Evolutionary conservation across 1,140 invertebrate species (phyloP).

Genomic region (Reticulitermes speratus): DNA sequence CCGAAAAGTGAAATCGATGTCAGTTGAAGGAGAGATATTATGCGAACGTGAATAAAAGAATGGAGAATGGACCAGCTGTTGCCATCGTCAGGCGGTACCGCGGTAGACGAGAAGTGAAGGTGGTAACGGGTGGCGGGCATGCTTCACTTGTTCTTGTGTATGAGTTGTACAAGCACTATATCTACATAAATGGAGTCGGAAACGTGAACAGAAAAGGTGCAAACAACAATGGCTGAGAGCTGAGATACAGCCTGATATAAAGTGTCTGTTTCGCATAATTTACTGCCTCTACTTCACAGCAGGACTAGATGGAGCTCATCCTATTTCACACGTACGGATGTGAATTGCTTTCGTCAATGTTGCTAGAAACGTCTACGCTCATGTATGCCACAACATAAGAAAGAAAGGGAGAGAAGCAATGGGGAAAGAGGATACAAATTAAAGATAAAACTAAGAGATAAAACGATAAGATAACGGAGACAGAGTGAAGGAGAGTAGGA

Average conservation of each 20-base stretch:
- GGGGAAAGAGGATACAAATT: no score
- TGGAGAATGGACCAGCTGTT: background rate
- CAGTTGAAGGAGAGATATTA: background rate
- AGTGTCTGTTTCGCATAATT: background rate
- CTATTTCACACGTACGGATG: background rate
- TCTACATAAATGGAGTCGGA: background rate
- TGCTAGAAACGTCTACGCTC: no score
- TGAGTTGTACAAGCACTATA: background rate
- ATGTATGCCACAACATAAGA: no score
- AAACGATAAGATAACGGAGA: no score
- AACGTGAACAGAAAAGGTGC: background rate
- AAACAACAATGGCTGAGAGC: background rate
- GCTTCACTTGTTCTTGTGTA: background rate
- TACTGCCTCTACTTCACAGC: background rate
- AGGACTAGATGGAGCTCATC: background rate
- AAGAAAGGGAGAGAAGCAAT: no score
- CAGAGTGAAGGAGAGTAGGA: no score
- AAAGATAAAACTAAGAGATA: no score
- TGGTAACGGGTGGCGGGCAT: background rate
- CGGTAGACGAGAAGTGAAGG: background rate
- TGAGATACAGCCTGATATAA: background rate
- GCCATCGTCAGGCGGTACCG: background rate
- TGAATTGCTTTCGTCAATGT: background rate
- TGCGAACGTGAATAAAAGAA: background rate
- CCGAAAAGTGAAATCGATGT: conserved; percentile 2